Conservation (phyloP, 2,888 invertebrate species). For the Pomacea canaliculata region DNA sequence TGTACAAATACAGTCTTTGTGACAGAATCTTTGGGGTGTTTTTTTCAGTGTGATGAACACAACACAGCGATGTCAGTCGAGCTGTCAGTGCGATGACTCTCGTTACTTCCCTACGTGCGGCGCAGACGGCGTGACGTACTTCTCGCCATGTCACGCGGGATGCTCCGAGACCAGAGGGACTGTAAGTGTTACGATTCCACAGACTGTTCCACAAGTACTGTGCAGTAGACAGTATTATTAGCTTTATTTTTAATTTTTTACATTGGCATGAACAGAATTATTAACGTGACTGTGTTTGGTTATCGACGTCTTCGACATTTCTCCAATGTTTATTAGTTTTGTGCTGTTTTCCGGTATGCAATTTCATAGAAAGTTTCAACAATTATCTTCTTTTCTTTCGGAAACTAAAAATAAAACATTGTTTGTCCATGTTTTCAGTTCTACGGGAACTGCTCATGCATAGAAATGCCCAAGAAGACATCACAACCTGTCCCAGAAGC, state of each 20-base stretch:
- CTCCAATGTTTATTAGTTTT: too few relatives aligned
- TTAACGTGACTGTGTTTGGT: too few relatives aligned
- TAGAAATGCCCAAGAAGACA: constrained; percentile 21
- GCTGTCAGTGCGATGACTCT: constrained; percentile 43
- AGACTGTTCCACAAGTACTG: neutral
- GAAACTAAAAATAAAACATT: too few relatives aligned
- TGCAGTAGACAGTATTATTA: too few relatives aligned
- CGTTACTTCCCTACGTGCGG: constrained; percentile 55
- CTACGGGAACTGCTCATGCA: constrained; percentile 38
- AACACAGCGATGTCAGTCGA: constrained; percentile 6
- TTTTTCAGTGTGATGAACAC: neutral
- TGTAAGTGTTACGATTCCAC: neutral
- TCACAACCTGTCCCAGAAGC: constrained; percentile 23
- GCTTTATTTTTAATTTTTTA: too few relatives aligned
- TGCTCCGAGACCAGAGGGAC: constrained; percentile 25
- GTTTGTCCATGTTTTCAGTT: constrained; percentile 23
- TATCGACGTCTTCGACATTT: too few relatives aligned
- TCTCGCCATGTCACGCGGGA: constrained; percentile 55
- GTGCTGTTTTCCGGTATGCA: too few relatives aligned
- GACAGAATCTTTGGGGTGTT: too few relatives aligned
- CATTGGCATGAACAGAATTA: too few relatives aligned
- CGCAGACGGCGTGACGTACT: constrained; percentile 46
- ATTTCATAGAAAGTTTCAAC: too few relatives aligned
- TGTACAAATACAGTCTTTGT: neutral
- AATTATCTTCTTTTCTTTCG: too few relatives aligned